A percentile compares a stretch with the other conserved stretches of the same genome.
Evolutionary conservation across 2,888 invertebrate genomes (phyloP).

Genomic region (Branchellion lobata): DNA sequence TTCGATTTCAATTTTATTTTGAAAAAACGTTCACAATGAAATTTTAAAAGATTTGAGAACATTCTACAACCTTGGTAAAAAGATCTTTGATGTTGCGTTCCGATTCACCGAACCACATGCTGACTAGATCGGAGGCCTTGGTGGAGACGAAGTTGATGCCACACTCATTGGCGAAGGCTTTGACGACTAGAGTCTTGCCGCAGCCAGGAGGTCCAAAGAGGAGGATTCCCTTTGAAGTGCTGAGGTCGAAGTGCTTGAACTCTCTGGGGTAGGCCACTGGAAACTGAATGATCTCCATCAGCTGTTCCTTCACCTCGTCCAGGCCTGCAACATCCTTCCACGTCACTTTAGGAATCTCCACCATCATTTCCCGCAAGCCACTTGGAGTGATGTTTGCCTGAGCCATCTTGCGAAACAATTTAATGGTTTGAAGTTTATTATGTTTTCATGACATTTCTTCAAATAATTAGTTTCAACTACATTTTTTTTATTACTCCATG

Average conservation of each 20-base stretch:
- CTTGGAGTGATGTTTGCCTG: slow-evolving; percentile 7
- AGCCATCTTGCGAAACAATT: slow-evolving; percentile 8
- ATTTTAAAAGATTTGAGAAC: neutral
- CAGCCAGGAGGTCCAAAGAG: slow-evolving; percentile 40
- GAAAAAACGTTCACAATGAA: neutral
- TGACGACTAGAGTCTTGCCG: slow-evolving; percentile 34
- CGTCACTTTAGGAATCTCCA: slow-evolving; percentile 36
- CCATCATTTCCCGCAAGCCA: slow-evolving; percentile 25
- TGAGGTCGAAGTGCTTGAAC: slow-evolving; percentile 38
- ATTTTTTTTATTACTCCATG: slow-evolving; percentile 1
- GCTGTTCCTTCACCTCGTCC: slow-evolving; percentile 23
- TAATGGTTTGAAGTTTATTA: neutral
- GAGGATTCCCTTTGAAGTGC: slow-evolving; percentile 26
- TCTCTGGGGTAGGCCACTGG: slow-evolving; percentile 15
- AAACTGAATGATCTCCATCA: slow-evolving; percentile 33
- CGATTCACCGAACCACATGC: slow-evolving; percentile 42
- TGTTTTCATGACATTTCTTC: neutral
- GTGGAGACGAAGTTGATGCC: slow-evolving; percentile 34
- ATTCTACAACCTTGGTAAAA: slow-evolving; percentile 32
- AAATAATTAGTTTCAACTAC: too few species aligned
- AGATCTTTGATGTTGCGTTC: slow-evolving; percentile 40
- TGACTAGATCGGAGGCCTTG: slow-evolving; percentile 31
- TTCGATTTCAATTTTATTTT: too few species aligned
- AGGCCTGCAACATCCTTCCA: slow-evolving; percentile 39
- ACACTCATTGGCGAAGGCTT: slow-evolving; percentile 34